Conservation (phyloP, 2,888 invertebrate genomes). For the Acrobasis repandana region DNA sequence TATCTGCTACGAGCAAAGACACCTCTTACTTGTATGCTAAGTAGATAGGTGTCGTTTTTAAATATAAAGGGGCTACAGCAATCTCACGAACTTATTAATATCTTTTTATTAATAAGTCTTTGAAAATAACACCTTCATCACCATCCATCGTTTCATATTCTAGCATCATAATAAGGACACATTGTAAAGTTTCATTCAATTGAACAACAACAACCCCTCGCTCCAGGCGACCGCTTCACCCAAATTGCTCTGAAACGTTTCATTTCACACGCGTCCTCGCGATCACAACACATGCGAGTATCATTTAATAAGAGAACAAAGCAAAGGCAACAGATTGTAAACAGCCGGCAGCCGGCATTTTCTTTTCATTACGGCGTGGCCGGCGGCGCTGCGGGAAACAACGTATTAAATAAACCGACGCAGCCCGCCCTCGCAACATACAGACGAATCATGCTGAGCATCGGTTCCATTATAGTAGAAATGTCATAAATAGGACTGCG, state of each 20-base stretch:
- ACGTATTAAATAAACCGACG: conserved; percentile 20
- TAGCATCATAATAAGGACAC: too few species aligned
- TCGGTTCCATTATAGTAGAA: neutral
- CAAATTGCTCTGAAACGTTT: conserved; percentile 1
- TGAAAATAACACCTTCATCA: too few species aligned
- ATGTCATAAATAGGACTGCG: neutral
- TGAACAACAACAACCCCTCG: neutral
- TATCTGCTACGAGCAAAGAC: too few species aligned
- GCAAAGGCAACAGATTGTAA: conserved; percentile 22
- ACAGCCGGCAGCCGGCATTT: conserved; percentile 15
- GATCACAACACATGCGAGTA: conserved; percentile 30
- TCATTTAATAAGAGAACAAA: conserved; percentile 20
- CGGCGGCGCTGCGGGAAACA: conserved; percentile 20
- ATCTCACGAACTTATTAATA: too few species aligned
- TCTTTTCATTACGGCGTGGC: conserved; percentile 22
- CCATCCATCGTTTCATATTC: too few species aligned
- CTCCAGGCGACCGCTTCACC: conserved; percentile 6
- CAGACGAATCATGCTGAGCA: neutral
- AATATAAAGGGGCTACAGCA: too few species aligned
- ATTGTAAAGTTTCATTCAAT: neutral
- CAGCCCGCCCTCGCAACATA: neutral
- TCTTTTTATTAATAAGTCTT: too few species aligned
- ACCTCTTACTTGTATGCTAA: too few species aligned
- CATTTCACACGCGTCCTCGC: neutral
- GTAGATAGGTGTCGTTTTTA: too few species aligned